Evolutionary conservation across 2,797 vertebrate genomes (phyloP).

Genomic region (Schizothorax lantsangensis): DNA sequence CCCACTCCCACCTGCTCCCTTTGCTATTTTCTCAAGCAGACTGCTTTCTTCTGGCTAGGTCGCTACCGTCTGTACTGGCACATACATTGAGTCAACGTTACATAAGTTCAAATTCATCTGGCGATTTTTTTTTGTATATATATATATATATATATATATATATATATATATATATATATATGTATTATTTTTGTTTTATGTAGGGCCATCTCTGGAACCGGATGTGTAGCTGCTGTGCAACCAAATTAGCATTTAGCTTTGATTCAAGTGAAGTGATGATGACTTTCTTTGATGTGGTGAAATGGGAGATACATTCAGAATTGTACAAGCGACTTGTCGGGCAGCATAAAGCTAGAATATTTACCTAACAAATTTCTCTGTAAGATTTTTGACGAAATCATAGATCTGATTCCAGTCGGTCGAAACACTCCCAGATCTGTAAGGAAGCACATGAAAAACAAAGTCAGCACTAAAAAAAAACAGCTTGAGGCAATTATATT

Average conservation of each 20-base stretch:
- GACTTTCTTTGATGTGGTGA: conserved; percentile 4
- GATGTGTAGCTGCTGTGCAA: conserved; percentile 37
- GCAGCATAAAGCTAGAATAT: neutral
- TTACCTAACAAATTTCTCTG: conserved; percentile 94
- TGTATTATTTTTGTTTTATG: too few species aligned
- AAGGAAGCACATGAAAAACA: conserved; percentile 51
- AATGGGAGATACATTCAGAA: neutral
- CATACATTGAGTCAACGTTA: conserved; percentile 77
- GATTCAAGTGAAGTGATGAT: neutral
- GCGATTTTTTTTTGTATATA: conserved; percentile 42
- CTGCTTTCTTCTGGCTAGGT: conserved; percentile 82
- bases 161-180: neutral
- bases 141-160: too few species aligned
- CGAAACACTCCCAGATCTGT: conserved; percentile 90
- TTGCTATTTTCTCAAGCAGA: conserved; percentile 86
- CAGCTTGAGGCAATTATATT: conserved; percentile 40
- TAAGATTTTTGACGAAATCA: conserved; percentile 90
- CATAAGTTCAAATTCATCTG: conserved; percentile 75
- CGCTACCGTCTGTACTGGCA: conserved; percentile 85
- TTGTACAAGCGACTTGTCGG: neutral
- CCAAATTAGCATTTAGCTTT: neutral
- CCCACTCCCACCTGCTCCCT: conserved; percentile 87
- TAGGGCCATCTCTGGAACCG: conserved; percentile 40
- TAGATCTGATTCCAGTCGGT: conserved; percentile 91
- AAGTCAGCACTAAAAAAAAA: conserved; percentile 18